These are phyloP conservation scores for Lycocorax pyrrhopterus DNA, from an alignment of 2,113 vertebrate species.

Conservation along the genomic window DNA sequence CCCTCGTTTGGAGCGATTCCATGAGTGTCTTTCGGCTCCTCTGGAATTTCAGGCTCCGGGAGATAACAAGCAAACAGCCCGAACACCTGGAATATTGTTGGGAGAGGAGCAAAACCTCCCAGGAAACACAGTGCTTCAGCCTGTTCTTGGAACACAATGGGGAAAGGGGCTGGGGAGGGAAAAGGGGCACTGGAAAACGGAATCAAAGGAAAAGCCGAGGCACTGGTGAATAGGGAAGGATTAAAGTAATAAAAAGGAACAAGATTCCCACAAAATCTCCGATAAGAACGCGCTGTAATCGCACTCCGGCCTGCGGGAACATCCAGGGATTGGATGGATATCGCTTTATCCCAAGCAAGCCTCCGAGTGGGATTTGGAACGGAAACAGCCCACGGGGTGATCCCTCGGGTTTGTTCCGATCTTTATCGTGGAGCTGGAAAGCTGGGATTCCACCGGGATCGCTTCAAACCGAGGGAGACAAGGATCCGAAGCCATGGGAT, in stretches of 20 bases:
- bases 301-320: background rate
- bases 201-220: background rate
- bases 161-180: background rate
- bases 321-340: accelerated
- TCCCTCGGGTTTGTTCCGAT: background rate
- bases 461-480: background rate
- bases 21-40: background rate
- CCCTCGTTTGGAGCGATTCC: background rate
- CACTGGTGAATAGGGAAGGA: accelerated
- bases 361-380: background rate
- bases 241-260: background rate
- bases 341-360: background rate
- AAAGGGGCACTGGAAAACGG: accelerated
- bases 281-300: accelerated
- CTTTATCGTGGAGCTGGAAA: background rate
- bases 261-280: accelerated
- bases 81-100: background rate
- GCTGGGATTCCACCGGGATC: background rate
- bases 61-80: background rate
- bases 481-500: background rate
- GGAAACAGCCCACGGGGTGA: background rate
- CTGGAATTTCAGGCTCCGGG: background rate
- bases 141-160: accelerated
- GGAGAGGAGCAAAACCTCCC: background rate
- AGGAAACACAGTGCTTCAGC: background rate